These are phyloP conservation scores for Hydra vulgaris DNA, from an alignment of 30 jellyfish, hydroid and myxozoan genomes.

Conservation along the genomic window DNA sequence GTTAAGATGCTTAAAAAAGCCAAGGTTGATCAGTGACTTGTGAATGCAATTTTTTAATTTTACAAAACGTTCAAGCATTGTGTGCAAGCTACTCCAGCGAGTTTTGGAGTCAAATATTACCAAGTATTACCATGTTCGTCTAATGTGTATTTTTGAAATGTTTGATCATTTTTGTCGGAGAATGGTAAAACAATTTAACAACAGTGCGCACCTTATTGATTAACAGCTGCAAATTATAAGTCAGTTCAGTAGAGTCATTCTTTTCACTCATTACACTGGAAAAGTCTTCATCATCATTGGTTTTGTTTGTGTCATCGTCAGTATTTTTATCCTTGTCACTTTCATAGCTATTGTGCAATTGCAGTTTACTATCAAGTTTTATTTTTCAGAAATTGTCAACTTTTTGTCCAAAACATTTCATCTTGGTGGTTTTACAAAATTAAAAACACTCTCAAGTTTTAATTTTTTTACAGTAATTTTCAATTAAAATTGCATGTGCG, in stretches of 20 bases:
- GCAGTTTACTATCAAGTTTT: too few species aligned
- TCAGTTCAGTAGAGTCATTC: neutral
- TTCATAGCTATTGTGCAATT: too few species aligned
- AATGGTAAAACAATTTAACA: neutral
- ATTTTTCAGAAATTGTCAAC: too few species aligned
- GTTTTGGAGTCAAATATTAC: neutral
- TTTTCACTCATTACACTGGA: neutral
- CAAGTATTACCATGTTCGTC: neutral
- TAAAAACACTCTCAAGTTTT: too few species aligned
- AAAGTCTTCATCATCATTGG: neutral
- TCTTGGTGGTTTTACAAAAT: too few species aligned
- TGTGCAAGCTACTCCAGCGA: neutral
- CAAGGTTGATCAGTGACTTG: neutral
- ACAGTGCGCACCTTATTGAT: neutral
- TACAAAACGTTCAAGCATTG: neutral
- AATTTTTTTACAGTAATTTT: too few species aligned
- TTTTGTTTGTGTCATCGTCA: neutral
- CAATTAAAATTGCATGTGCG: too few species aligned
- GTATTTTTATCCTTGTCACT: too few species aligned
- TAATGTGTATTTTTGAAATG: neutral
- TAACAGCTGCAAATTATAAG: neutral
- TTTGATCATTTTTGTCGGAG: neutral
- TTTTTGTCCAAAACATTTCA: too few species aligned
- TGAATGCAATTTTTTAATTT: neutral
- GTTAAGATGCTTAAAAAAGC: neutral